These are phyloP conservation scores for Trissolcus japonicus DNA, from an alignment of 2,888 invertebrate genomes.

Conservation along the genomic window DNA sequence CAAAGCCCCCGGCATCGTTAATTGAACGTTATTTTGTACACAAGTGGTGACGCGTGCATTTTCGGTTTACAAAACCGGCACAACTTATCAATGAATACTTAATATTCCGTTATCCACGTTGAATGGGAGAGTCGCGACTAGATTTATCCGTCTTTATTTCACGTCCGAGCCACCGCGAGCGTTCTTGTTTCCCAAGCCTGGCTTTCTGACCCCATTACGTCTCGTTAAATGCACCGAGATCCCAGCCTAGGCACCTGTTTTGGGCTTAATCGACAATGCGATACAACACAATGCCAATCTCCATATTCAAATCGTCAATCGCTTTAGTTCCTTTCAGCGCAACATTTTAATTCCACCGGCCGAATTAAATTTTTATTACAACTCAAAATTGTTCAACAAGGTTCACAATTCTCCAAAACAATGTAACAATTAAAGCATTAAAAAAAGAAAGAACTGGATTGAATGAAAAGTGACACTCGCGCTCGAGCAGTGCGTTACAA, in stretches of 20 bases:
- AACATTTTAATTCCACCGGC: not conserved
- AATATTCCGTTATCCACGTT: constrained; percentile 18
- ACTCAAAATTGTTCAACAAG: not conserved
- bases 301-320: not conserved
- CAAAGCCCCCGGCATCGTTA: too few species aligned
- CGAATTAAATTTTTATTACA: not conserved
- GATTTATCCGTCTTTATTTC: constrained; percentile 36
- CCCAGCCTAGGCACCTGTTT: constrained; percentile 40
- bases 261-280: constrained; percentile 33
- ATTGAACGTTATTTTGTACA: too few species aligned
- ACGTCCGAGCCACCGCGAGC: constrained; percentile 5
- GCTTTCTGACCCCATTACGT: constrained; percentile 66
- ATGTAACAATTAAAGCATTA: too few species aligned
- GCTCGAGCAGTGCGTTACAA: not conserved
- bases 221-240: constrained; percentile 46
- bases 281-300: constrained; percentile 14
- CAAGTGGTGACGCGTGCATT: too few species aligned
- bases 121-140: constrained; percentile 22
- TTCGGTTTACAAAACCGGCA: too few species aligned
- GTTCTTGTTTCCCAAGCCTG: constrained; percentile 56
- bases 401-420: too few species aligned
- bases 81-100: constrained; percentile 26
- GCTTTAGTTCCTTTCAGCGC: not conserved
- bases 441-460: too few species aligned
- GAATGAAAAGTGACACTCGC: too few species aligned